Base-by-base conservation (phyloP, 2,888 invertebrate genomes). In the Xanthia togata region DNA sequence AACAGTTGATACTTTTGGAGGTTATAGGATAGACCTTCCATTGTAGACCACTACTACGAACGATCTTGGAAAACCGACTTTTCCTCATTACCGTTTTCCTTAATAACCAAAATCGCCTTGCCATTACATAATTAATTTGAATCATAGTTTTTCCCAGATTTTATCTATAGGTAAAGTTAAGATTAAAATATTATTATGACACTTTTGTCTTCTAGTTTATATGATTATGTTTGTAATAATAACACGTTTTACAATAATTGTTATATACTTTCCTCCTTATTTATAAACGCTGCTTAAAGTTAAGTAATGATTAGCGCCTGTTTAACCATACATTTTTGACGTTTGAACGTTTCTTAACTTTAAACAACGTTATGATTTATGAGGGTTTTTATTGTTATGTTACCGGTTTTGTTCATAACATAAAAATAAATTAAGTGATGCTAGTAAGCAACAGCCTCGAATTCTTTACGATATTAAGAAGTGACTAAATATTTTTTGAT, bases 11-110 rank as follows among this genome's bases (percentile, higher is more conserved):
- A 50, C 38, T 57, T 47, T 11, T 63, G 75, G 20, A 79, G 81
- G 79, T 67, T 70, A 67, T 60, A 69, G 57, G 63, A 65, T 41
- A 81, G 62, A 72, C 83, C 83, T 83, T 84, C 71, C 11, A 60
- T 2, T 31, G 41, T 12, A 57, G 31, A 68, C 53, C 11, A 63
- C n/a, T 63, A 70, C 53, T 73, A 70, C 62, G 60, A 9, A 73
- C 71, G 84, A 47, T 70, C 83, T 83, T 84, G 81, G 57, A 5
- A 70, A 70, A 53, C 69, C 14, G 3, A 67, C 35, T 81, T 83
- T 84, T 83, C 84, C 83, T 83, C 64, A 41, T 72, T 65, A 71
- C 26, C 3, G 17, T 81, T 83, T 83, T 83, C 84, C 84, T 83
- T 74, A 20, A 50, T 63, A 63, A 78, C 71, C 65, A 50, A 78